Conservation (phyloP, 2,113 vertebrate genomes). For the Hemicordylus capensis region DNA sequence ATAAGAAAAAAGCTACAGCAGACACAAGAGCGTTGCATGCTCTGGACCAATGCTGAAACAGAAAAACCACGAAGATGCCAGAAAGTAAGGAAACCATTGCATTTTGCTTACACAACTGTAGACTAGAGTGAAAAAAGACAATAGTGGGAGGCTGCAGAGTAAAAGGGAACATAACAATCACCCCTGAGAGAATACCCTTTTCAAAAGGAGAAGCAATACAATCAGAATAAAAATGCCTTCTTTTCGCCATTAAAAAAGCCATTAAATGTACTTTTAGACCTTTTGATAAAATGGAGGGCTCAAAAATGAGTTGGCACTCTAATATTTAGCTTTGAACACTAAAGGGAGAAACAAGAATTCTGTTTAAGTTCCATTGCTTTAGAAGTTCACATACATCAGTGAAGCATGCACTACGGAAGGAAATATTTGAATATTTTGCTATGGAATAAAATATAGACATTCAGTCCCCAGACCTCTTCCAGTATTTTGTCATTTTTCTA, state of each 20-base stretch:
- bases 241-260: neutral
- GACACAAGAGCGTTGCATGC: neutral
- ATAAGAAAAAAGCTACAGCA: neutral
- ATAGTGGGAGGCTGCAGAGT: neutral
- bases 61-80: neutral
- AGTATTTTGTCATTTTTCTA: no score
- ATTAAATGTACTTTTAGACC: neutral
- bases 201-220: neutral
- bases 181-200: neutral
- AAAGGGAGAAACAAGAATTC: neutral
- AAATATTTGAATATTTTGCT: neutral
- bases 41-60: neutral
- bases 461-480: neutral
- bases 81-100: neutral
- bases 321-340: neutral
- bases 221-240: neutral
- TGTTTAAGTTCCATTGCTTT: neutral
- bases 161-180: neutral
- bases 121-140: neutral
- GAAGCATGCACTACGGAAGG: neutral
- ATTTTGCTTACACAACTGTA: neutral
- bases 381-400: neutral
- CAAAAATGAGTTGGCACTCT: neutral
- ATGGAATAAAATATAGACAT: neutral
- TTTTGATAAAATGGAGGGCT: slow-evolving; percentile 2